Conservation (phyloP, 2,888 invertebrate species). For the Calliphora vomitoria region DNA sequence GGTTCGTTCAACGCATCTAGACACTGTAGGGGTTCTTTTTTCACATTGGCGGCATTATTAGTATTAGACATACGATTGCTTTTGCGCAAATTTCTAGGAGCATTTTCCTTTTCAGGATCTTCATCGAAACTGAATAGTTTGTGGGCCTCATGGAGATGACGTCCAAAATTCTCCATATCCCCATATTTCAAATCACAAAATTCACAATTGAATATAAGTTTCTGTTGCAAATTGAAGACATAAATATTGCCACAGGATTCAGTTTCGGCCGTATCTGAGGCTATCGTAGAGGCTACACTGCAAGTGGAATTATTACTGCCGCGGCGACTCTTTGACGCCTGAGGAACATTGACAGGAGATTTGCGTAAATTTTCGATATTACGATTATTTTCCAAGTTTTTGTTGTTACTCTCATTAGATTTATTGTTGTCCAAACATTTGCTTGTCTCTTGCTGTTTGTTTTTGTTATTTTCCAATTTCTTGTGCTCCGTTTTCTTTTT, state of each 20-base stretch:
- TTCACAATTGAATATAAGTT: conserved; percentile 79
- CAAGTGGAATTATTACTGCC: conserved; percentile 76
- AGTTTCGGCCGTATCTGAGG: conserved; percentile 74
- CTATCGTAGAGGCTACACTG: conserved; percentile 72
- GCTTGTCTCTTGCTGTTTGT: conserved; percentile 26
- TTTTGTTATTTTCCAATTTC: conserved; percentile 43
- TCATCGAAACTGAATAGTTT: conserved; percentile 73
- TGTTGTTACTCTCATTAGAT: conserved; percentile 3
- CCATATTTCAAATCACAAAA: conserved; percentile 78
- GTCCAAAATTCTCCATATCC: conserved; percentile 76
- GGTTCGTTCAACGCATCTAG: conserved; percentile 35
- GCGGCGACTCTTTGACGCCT: conserved; percentile 42
- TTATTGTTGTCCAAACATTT: conserved; percentile 19
- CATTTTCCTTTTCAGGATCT: conserved; percentile 73
- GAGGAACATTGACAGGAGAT: neutral
- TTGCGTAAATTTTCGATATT: conserved; percentile 48
- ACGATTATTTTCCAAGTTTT: conserved; percentile 61
- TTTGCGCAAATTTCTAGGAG: conserved; percentile 68
- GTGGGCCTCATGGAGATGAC: conserved; percentile 78
- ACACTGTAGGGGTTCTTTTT: conserved; percentile 64
- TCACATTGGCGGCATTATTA: conserved; percentile 41
- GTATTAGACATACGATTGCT: conserved; percentile 46
- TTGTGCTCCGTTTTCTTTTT: conserved; percentile 36
- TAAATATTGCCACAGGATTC: conserved; percentile 79
- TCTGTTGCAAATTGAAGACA: conserved; percentile 77